Evolutionary conservation across 2,888 invertebrate genomes (phyloP).

Genomic region (Drosophila mimica): DNA sequence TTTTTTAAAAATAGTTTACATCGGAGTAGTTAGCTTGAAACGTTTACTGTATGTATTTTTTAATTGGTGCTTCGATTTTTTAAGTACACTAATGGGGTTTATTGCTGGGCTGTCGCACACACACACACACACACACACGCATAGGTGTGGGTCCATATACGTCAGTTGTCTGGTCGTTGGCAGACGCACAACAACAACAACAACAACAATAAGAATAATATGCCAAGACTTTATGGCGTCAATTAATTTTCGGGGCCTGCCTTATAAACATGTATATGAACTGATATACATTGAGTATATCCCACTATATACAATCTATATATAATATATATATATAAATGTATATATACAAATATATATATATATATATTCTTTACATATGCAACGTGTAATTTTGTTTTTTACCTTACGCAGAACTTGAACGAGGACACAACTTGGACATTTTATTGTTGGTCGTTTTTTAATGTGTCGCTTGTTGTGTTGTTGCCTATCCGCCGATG

Average conservation of each 20-base stretch:
- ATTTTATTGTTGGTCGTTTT: conserved; percentile 34
- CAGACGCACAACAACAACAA: conserved; percentile 60
- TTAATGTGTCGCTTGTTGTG: conserved; percentile 39
- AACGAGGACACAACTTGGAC: conserved; percentile 62
- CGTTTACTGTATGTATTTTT: not conserved
- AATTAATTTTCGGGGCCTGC: conserved; percentile 70
- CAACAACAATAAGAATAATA: conserved; percentile 32
- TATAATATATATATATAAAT: conserved; percentile 11
- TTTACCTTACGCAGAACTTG: conserved; percentile 32
- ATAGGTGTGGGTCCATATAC: not conserved
- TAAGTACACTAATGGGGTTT: not conserved
- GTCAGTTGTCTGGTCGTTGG: conserved; percentile 56
- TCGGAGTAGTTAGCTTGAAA: not conserved
- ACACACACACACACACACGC: not conserved
- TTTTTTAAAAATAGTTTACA: not conserved
- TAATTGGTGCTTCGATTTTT: not conserved
- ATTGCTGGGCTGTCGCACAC: not conserved
- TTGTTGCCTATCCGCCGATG: not conserved
- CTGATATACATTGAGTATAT: conserved; percentile 6
- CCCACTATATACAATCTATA: conserved; percentile 1
- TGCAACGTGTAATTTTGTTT: conserved; percentile 4
- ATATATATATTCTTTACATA: not conserved
- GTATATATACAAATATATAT: conserved; percentile 11
- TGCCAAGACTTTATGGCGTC: conserved; percentile 75
- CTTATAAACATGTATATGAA: conserved; percentile 26